Base-by-base conservation (phyloP, 2,888 invertebrate genomes). In the Homarus gammarus region DNA sequence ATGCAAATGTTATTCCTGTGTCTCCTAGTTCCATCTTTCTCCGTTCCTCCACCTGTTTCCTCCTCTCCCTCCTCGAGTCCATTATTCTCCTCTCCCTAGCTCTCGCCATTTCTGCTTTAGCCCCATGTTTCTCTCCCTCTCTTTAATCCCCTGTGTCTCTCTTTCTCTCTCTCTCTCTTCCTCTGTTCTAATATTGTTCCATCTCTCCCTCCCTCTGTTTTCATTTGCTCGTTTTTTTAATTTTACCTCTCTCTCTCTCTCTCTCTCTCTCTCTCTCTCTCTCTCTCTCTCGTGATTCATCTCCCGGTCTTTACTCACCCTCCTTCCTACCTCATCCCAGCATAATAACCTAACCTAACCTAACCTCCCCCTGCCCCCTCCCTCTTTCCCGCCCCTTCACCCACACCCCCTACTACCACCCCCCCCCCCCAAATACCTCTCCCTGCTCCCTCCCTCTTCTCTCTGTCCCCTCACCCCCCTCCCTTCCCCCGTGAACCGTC, bases 141-240 rank as follows among this genome's bases (percentile, higher is more conserved):
- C 61, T 61, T 27, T 61, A n/a, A 27, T 27, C 27, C 27, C 10
- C n/a, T 3, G 27, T 61, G 27, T 3, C 61, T 61, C 27, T 3
- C 56, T 56, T 10, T 15, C 27, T 27, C 61, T 61, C 27, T 61
- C 27, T 27, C 64, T 1, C 27, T 27, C 64, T 22, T 27, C 27
- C 22, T 64, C 64, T 64, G 56, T 27, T 64, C 64, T 64, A 64
- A 56, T 56, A 56, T 56, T 56, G 56, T 56, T 18, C 64, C 27
- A 27, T n/a, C 27, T 64, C n/a, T 64, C 64, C 27, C n/a, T 18
- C 64, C 27, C 56, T 0, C 56, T 5, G 22, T 56, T 22, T 56
- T 56, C 22, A 56, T 22, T 22, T 56, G 18, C 18, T 56, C 22
- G 12, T 56, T 22, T 56, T 22, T 56, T 0, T 49, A 49, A 12